These are phyloP conservation scores for Dinothrombium tinctorium DNA, from an alignment of 1,140 invertebrate genomes.

Conservation along the genomic window DNA sequence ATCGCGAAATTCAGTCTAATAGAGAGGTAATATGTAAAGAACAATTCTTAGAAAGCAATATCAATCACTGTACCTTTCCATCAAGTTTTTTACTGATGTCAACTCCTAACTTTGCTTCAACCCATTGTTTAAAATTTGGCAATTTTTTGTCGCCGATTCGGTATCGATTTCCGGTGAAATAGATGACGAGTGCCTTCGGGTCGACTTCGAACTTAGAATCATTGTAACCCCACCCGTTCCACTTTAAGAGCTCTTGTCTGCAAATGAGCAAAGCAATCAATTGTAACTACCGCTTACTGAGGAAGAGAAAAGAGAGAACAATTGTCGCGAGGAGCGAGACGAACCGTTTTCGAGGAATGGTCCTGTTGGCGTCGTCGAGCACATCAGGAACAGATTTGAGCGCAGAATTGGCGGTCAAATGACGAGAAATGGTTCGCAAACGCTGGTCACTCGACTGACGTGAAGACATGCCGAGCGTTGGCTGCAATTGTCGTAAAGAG, in stretches of 20 bases:
- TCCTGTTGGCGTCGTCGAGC: background rate
- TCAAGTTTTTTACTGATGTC: no score
- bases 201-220: conserved; percentile 54
- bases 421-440: no score
- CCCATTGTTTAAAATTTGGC: conserved; percentile 59
- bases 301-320: background rate
- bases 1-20: conserved; percentile 22
- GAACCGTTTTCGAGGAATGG: background rate
- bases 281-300: no score
- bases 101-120: conserved; percentile 42
- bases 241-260: conserved; percentile 65
- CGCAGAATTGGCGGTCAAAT: no score
- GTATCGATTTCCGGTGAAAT: conserved; percentile 59
- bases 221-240: conserved; percentile 97
- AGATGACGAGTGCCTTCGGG: conserved; percentile 30
- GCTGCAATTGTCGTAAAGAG: no score
- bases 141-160: conserved; percentile 47
- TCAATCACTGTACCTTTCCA: no score
- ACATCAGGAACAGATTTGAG: no score
- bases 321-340: background rate
- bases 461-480: no score
- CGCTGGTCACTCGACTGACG: no score
- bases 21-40: no score
- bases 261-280: conserved; percentile 7
- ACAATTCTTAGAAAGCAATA: no score